These are phyloP conservation scores for Cygnus olor DNA, from an alignment of 2,797 vertebrate species.

Conservation along the genomic window DNA sequence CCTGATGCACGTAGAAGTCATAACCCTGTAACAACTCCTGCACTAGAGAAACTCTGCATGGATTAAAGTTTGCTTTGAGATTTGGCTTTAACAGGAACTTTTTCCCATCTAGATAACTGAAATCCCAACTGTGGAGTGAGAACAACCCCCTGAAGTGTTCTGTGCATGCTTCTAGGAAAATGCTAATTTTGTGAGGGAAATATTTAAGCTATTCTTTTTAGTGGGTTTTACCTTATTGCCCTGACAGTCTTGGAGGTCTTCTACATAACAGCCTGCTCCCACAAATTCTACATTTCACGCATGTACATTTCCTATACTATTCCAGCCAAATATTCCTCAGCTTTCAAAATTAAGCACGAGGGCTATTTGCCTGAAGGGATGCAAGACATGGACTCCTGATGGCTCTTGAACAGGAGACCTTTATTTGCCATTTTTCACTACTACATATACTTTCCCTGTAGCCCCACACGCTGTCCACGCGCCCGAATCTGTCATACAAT, in stretches of 20 bases:
- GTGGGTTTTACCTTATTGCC: not conserved
- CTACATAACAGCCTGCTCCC: not conserved
- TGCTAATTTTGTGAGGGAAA: not conserved
- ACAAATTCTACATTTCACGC: not conserved
- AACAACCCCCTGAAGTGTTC: not conserved
- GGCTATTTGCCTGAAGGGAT: not conserved
- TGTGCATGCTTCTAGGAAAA: fast-evolving
- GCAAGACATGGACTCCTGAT: too few species aligned
- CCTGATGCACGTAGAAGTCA: not conserved
- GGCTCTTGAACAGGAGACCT: too few species aligned
- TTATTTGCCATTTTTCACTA: too few species aligned
- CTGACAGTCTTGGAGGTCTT: not conserved
- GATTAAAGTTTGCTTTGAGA: not conserved
- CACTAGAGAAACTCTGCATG: not conserved
- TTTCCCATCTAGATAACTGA: fast-evolving
- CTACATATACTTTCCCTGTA: too few species aligned
- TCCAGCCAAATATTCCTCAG: not conserved
- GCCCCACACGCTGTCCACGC: too few species aligned
- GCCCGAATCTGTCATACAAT: too few species aligned
- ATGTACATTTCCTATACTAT: not conserved
- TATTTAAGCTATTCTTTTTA: not conserved
- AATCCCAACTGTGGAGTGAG: not conserved
- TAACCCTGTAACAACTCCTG: not conserved
- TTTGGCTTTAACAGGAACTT: not conserved
- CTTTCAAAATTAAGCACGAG: slow-evolving; percentile 38